A percentile compares a stretch with the other conserved stretches of the same genome.
These are phyloP conservation scores for Temnothorax nylanderi DNA, from an alignment of 1,140 invertebrate genomes.

Conservation along the genomic window DNA sequence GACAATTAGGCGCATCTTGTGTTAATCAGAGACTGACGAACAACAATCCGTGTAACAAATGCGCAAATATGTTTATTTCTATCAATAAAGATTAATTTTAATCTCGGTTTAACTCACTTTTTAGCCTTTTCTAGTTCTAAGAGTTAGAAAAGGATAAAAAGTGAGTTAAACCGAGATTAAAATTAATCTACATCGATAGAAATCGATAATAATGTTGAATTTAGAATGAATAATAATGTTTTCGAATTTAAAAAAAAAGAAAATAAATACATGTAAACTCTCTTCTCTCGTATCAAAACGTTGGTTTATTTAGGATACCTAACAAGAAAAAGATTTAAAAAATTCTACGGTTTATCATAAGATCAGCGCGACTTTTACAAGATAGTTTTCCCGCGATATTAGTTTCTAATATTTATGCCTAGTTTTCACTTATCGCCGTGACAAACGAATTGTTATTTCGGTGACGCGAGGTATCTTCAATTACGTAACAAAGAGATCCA, in stretches of 20 bases:
- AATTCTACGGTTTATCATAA: neutral
- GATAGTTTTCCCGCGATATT: neutral
- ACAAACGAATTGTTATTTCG: conserved; percentile 8
- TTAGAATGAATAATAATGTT: neutral
- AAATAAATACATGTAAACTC: neutral
- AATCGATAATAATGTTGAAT: neutral
- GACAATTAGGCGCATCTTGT: neutral
- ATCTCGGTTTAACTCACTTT: too few relatives aligned
- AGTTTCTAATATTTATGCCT: neutral
- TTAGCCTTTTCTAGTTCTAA: too few relatives aligned
- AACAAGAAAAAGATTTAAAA: neutral
- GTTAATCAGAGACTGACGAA: neutral
- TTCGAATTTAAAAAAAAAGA: neutral
- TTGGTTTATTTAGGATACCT: neutral
- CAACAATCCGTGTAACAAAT: too few relatives aligned
- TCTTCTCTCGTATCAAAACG: neutral
- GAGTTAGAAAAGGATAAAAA: too few relatives aligned
- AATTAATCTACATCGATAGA: too few relatives aligned
- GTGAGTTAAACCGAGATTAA: too few relatives aligned
- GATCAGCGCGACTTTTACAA: neutral
- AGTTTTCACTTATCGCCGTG: neutral
- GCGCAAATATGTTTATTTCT: too few relatives aligned
- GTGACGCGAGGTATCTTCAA: neutral
- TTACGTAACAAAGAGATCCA: conserved; percentile 21
- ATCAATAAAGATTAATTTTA: too few relatives aligned